Evolutionary conservation across 2,113 vertebrate species (phyloP), one percentile per base, ranked within the genome.

Genomic region (Pomatorhinus ruficollis): DNA sequence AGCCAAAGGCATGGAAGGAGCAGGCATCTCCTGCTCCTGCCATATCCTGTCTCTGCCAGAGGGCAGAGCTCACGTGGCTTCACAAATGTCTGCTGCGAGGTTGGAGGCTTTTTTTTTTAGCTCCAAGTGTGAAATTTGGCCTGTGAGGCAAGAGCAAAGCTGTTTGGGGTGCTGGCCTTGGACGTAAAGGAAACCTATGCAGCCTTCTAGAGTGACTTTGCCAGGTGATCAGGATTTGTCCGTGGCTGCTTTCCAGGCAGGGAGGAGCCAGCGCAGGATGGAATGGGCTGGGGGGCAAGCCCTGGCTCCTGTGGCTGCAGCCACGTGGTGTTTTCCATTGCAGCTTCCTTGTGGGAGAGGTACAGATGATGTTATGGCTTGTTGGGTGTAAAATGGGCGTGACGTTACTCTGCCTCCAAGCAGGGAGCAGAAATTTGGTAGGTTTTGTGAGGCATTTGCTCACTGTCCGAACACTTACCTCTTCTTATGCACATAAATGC

Each of bases 101-200:
- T 75, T 74, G 49, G 39, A 85, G 35, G 30, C 45, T 75, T 64
- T 82, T 80, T 64, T 61, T 61, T 61, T 52, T 44, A 83, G 57
- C 42, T 82, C 21, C 20, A 77, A 77, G 84, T 83, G 82, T 95
- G 95, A 96, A 96, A 92, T 59, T 93, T 96, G 95, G 92, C 88
- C 37, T 56, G 20, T 64, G 92, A 95, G 79, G 83, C 76, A 78
- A 78, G 66, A 90, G 76, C 33, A 81, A 81, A 93, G 20, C 94
- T 95, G 66, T 61, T 83, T 42, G 59, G 39, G 90, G 40, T 95
- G 40, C 47, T 86, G 83, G 79, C 40, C 40, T 68, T 81, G 72
- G 76, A 75, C 0, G 3, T 31, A 37, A 90, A 81, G n/a, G 31
- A 94, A 72, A 81, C 72, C 39, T 44, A 6, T 39, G 27, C 63